Evolutionary conservation across 2,797 vertebrate species (phyloP).

Genomic region (Sebastes trivittatus): DNA sequence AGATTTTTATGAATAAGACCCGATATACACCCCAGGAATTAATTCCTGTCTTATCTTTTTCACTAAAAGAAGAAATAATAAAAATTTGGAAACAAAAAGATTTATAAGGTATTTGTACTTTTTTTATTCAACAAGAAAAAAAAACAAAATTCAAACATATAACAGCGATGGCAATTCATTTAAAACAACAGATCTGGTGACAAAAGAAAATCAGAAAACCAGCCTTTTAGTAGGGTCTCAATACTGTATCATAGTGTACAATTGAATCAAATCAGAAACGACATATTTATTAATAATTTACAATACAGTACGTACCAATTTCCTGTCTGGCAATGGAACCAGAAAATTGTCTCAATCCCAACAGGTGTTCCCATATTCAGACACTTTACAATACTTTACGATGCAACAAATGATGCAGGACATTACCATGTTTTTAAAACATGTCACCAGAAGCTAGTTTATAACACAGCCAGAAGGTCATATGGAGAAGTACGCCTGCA

Average conservation of each 20-base stretch:
- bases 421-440: not conserved
- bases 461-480: not conserved
- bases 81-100: not conserved
- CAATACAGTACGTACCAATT: not conserved
- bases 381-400: not conserved
- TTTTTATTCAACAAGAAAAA: constrained; percentile 30
- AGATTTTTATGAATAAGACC: not conserved
- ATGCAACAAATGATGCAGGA: not conserved
- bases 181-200: not conserved
- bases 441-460: not conserved
- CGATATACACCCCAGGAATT: not conserved
- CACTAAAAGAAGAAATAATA: not conserved
- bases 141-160: not conserved
- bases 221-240: not conserved
- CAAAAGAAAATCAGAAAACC: not conserved
- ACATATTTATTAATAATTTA: not conserved
- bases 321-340: not conserved
- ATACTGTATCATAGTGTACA: not conserved
- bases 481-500: not conserved
- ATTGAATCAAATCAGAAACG: not conserved
- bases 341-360: not conserved
- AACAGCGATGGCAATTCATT: not conserved
- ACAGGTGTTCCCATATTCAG: not conserved
- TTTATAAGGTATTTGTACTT: not conserved
- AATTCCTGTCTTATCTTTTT: not conserved